Percentiles rank a stretch among this genome's conserved stretches.
Conservation (phyloP, 2,113 vertebrate genomes). For the Percina caprodes region DNA sequence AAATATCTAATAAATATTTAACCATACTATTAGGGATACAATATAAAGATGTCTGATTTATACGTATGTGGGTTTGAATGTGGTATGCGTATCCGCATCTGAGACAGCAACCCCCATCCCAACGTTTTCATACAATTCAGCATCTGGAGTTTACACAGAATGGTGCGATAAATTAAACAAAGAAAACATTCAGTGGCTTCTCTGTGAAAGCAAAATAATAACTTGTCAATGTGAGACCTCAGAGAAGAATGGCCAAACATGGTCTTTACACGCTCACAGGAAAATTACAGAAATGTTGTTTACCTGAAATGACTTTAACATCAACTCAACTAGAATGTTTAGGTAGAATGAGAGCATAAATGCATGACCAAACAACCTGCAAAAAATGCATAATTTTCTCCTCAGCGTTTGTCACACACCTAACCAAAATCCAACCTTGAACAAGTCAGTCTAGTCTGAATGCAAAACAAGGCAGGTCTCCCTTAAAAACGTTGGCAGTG, state of each 20-base stretch:
- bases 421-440: background rate
- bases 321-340: background rate
- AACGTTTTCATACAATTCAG: constrained; percentile 1
- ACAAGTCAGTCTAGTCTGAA: background rate
- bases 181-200: constrained; percentile 11
- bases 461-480: background rate
- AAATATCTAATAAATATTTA: background rate
- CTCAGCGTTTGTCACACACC: background rate
- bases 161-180: constrained; percentile 8
- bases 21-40: background rate
- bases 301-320: background rate
- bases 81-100: background rate
- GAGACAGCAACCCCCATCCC: background rate
- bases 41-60: background rate
- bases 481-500: background rate
- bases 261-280: background rate
- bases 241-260: background rate
- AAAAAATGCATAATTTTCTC: background rate
- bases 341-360: constrained; percentile 6
- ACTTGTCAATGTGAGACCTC: constrained; percentile 20
- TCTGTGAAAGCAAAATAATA: constrained; percentile 19
- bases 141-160: constrained; percentile 6
- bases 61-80: background rate
- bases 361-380: background rate
- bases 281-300: constrained; percentile 35